Evolutionary conservation across 2,888 invertebrate species (phyloP).

Genomic region (Bhutanitis thaidina): DNA sequence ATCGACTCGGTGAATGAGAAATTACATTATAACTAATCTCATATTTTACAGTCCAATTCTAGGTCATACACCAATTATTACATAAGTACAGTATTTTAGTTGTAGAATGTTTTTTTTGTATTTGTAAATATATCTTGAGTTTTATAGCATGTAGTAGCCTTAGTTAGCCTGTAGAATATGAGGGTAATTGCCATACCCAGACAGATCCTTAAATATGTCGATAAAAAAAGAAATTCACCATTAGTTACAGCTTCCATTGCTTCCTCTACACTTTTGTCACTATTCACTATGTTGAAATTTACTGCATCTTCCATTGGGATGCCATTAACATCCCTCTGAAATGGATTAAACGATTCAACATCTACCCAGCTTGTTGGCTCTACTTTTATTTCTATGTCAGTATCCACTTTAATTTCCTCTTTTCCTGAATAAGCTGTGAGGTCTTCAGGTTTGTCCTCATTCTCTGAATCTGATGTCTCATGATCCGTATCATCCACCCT

Average conservation of each 20-base stretch:
- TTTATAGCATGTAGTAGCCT: too few relatives aligned
- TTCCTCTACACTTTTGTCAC: conserved; percentile 42
- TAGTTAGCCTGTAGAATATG: too few relatives aligned
- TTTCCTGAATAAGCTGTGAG: conserved; percentile 13
- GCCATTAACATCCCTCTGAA: conserved; percentile 47
- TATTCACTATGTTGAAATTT: conserved; percentile 36
- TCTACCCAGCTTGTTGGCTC: conserved; percentile 39
- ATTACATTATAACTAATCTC: too few relatives aligned
- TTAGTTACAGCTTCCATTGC: conserved; percentile 41
- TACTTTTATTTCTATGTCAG: conserved; percentile 36
- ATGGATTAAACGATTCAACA: conserved; percentile 41
- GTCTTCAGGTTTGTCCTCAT: conserved; percentile 18
- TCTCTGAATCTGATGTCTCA: conserved; percentile 22
- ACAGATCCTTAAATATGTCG: too few relatives aligned
- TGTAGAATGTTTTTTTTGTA: too few relatives aligned
- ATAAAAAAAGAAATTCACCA: conserved; percentile 35
- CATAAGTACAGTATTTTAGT: too few relatives aligned
- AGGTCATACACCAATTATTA: too few relatives aligned
- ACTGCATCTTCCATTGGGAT: conserved; percentile 33
- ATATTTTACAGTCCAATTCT: too few relatives aligned
- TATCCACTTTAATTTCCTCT: conserved; percentile 16
- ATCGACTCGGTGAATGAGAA: too few relatives aligned
- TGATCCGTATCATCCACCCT: not conserved
- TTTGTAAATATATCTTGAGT: too few relatives aligned
- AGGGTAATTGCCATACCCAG: too few relatives aligned